phyloP scores from a whole-genome alignment of 2,113 vertebrate genomes.

The Thermophis baileyi region DNA sequence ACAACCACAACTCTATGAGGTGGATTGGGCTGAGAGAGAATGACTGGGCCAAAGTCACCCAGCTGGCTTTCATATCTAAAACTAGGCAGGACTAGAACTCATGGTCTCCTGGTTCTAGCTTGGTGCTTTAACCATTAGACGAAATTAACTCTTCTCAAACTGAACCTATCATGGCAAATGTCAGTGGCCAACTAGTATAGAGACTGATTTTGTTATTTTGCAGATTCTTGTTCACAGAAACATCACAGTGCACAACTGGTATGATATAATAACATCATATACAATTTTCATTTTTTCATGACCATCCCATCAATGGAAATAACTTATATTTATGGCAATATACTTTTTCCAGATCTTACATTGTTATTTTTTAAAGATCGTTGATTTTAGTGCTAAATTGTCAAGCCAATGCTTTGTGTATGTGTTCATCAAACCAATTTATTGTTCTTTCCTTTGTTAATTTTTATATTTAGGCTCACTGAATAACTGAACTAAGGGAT shows the following conservation, averaged over 20 bases:
- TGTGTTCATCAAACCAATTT: not conserved
- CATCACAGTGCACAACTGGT: not conserved
- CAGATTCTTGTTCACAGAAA: not conserved
- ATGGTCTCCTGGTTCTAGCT: not conserved
- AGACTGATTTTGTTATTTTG: not conserved
- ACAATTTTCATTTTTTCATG: not conserved
- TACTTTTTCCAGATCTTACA: not conserved
- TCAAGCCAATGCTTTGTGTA: not conserved
- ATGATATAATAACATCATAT: not conserved
- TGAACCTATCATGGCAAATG: not conserved
- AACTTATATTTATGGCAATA: not conserved
- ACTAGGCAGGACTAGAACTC: not conserved
- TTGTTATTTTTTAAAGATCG: not conserved
- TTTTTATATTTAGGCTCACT: not conserved
- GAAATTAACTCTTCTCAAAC: not conserved
- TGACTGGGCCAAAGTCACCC: not conserved
- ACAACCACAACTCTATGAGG: not conserved
- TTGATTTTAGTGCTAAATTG: not conserved
- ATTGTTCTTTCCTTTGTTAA: not conserved
- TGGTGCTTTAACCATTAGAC: not conserved
- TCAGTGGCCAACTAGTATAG: not conserved
- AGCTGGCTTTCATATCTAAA: not conserved
- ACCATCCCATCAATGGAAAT: not conserved
- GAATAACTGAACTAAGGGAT: not conserved
- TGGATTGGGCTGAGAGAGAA: not conserved